A percentile compares a stretch with the other conserved stretches of the same genome.
These are phyloP conservation scores for Palaemon carinicauda DNA, from an alignment of 1,140 invertebrate genomes.

Conservation along the genomic window DNA sequence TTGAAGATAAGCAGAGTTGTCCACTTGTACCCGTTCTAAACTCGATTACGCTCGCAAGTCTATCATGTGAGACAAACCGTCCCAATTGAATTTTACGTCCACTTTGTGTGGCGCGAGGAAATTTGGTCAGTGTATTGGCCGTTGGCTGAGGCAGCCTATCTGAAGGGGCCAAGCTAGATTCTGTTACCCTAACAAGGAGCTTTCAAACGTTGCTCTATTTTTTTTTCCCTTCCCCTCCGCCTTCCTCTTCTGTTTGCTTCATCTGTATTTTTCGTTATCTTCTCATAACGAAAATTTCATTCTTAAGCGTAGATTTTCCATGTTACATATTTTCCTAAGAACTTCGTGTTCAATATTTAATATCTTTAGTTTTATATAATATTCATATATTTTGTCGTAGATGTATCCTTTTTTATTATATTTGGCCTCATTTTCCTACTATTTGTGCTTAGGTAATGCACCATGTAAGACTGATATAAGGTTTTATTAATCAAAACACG, in stretches of 20 bases:
- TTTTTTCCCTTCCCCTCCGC: neutral
- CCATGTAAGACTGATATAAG: too few species aligned
- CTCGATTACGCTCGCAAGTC: slow-evolving; percentile 44
- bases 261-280: neutral
- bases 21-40: slow-evolving; percentile 50
- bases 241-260: neutral
- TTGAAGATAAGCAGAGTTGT: slow-evolving; percentile 51
- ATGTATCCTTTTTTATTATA: too few species aligned
- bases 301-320: neutral
- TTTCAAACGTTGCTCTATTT: neutral
- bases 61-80: slow-evolving; percentile 53
- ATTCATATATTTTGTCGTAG: too few species aligned
- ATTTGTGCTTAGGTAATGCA: too few species aligned
- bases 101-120: slow-evolving; percentile 44
- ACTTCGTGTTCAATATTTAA: too few species aligned
- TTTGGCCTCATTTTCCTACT: too few species aligned
- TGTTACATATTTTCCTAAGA: neutral
- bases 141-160: slow-evolving; percentile 9
- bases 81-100: slow-evolving; percentile 52
- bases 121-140: slow-evolving; percentile 27
- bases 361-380: too few species aligned
- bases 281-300: neutral
- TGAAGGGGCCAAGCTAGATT: slow-evolving; percentile 6
- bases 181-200: slow-evolving; percentile 4
- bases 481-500: too few species aligned